Evolutionary conservation across 2,113 vertebrate genomes (phyloP).

Genomic region (Tachysurus fulvidraco): DNA sequence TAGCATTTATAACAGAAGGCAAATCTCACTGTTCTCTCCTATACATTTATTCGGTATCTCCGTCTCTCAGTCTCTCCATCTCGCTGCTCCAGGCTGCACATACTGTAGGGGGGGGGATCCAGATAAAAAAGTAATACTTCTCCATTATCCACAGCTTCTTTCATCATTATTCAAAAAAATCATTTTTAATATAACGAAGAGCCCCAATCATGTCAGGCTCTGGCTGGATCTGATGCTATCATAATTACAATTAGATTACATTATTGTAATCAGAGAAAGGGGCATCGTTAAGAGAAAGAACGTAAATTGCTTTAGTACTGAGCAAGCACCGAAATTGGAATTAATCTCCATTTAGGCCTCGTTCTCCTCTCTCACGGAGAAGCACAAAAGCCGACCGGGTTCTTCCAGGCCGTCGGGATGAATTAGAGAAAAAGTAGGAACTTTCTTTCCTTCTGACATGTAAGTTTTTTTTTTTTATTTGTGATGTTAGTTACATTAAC

Average conservation of each 20-base stretch:
- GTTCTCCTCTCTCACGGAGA: conserved; percentile 89
- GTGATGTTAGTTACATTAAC: conserved; percentile 47
- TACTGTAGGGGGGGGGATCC: too few species aligned
- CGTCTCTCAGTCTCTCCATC: conserved; percentile 46
- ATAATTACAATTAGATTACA: conserved; percentile 99
- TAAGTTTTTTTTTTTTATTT: conserved; percentile 22
- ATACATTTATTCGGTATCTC: conserved; percentile 53
- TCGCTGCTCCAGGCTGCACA: conserved; percentile 33
- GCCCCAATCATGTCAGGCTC: conserved; percentile 99
- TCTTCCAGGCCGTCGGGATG: conserved; percentile 96
- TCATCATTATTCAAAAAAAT: conserved; percentile 99
- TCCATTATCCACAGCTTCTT: conserved; percentile 99
- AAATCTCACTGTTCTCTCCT: conserved; percentile 20
- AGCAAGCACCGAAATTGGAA: conserved; percentile 99
- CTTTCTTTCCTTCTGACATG: conserved; percentile 45
- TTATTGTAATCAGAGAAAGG: conserved; percentile 99
- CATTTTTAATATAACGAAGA: conserved; percentile 99
- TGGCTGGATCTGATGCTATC: conserved; percentile 99
- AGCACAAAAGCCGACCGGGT: conserved; percentile 93
- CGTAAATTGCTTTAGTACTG: conserved; percentile 99
- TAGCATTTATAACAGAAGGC: conserved; percentile 18
- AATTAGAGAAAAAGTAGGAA: conserved; percentile 90
- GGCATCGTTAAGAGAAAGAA: conserved; percentile 99
- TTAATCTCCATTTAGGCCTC: conserved; percentile 99
- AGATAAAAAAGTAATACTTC: conserved; percentile 95